Evolutionary conservation across 2,888 invertebrate genomes (phyloP), one percentile per base, ranked within the genome.

Genomic region (Archips xylosteana): DNA sequence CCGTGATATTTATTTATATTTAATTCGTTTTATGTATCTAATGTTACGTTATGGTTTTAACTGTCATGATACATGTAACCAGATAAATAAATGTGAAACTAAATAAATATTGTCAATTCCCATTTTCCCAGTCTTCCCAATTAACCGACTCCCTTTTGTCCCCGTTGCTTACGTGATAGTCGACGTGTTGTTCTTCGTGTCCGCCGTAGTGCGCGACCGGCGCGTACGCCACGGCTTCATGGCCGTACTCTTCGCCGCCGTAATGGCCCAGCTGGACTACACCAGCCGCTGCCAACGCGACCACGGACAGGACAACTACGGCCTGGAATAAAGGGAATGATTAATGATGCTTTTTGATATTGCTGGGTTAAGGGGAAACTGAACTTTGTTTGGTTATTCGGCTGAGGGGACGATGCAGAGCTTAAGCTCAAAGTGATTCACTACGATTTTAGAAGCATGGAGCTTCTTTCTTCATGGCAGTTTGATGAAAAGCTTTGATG

Each of bases 131-230:
- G 1, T 57, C 1, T 12, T 32, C 12, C 32, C n/a, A 57, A 2
- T 9, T 10, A 15, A 23, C 23, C 23, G 23, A 23, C 23, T 23
- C 54, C 32, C 57, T 10, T 10, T 32, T 23, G 12, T 57, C 57
- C 12, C 32, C 32, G 23, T 15, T 82, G 54, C 92, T 91, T 81
- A 94, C 94, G 79, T 94, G 93, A 75, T 93, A 94, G 86, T 93
- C 94, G 76, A 94, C 93, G 81, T 92, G 93, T 75, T 90, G 89
- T 73, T 93, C 93, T 23, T 92, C 94, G 67, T 91, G 91, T 74
- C 85, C 90, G 78, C 85, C 90, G 78, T 92, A 92, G 77, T 89
- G 85, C 32, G 87, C 88, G 13, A 89, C 86, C 49, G 91, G 92
- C 47, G 92, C 93, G 80, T 92, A 93, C 65, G 88, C 90, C 64